Evolutionary conservation across 2,113 vertebrate species (phyloP).

Genomic region (Antechinus stuartii): DNA sequence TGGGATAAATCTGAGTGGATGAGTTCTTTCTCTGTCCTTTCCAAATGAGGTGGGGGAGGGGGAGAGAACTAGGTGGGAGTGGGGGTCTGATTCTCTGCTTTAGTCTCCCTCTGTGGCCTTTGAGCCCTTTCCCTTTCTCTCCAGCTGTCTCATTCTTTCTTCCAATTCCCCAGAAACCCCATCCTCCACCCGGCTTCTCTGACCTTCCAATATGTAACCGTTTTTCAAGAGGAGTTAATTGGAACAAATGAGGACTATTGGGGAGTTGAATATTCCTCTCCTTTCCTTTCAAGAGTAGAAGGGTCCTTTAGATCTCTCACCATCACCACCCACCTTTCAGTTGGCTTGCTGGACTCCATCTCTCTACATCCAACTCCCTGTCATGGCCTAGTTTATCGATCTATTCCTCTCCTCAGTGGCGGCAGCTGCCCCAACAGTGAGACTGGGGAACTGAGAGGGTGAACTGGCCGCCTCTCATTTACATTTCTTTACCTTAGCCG

Average conservation of each 20-base stretch:
- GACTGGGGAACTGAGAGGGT: not conserved
- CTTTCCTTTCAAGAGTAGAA: not conserved
- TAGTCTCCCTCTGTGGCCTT: not conserved
- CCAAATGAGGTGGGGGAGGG: not conserved
- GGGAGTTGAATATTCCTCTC: not conserved
- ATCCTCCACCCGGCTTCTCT: not conserved
- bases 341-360: not conserved
- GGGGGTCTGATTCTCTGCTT: not conserved
- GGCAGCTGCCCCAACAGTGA: not conserved
- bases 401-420: not conserved
- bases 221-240: constrained; percentile 11
- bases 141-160: not conserved
- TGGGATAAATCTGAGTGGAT: not conserved
- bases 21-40: not conserved
- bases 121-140: not conserved
- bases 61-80: not conserved
- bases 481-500: not conserved
- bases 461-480: not conserved
- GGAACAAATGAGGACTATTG: not conserved
- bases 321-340: too few relatives aligned
- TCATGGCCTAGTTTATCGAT: not conserved
- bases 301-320: not conserved
- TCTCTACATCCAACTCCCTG: not conserved
- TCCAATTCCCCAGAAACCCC: not conserved
- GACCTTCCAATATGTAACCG: constrained; percentile 18